A percentile compares a stretch with the other conserved stretches of the same genome.
phyloP scores from a whole-genome alignment of 2,113 vertebrate species.

The Etheostoma spectabile region DNA sequence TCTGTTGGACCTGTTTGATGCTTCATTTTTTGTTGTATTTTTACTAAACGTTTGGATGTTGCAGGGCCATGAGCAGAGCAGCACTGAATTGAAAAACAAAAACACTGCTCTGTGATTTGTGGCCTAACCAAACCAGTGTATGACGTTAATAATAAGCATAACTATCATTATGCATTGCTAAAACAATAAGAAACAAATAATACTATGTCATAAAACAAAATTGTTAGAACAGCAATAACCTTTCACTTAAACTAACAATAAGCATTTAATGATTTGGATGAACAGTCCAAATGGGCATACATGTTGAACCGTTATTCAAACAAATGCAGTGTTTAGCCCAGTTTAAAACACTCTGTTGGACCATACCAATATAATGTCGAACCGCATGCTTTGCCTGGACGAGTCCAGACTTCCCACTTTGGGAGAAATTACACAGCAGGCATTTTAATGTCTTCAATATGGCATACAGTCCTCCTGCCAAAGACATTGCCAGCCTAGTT shows the following conservation, averaged over 20 bases:
- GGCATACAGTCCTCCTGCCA: conserved; percentile 36
- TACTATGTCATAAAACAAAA: neutral
- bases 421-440: conserved; percentile 27
- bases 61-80: neutral
- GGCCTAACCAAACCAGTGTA: neutral
- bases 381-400: conserved; percentile 8
- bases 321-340: neutral
- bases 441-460: conserved; percentile 48
- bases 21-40: neutral
- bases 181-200: neutral
- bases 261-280: neutral
- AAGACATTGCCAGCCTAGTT: conserved; percentile 9
- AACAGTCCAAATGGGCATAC: neutral
- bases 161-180: neutral
- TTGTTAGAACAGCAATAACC: neutral
- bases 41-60: neutral
- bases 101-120: neutral
- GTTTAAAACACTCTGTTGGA: neutral
- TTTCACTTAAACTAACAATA: neutral
- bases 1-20: neutral
- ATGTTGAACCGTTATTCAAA: neutral
- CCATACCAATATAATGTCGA: neutral
- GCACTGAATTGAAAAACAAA: neutral
- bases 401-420: conserved; percentile 19
- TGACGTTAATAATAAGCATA: neutral